Evolutionary conservation across 2,888 invertebrate species (phyloP), one percentile per base, ranked within the genome.

Genomic region (Drosophila conformis): DNA sequence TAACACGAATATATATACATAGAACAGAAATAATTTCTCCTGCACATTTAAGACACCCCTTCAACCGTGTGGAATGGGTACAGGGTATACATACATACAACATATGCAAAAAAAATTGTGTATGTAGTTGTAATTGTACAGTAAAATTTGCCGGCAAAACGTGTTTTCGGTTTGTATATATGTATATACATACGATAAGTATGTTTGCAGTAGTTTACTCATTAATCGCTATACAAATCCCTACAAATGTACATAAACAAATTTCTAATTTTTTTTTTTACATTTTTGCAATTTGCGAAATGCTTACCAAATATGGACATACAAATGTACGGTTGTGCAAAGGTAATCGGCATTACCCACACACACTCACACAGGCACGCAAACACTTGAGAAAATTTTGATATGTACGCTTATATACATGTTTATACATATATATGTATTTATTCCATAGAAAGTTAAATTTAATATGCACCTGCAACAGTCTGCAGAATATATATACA

Each of bases 71-170:
- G 3, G 5, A 57, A 38, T 40, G 11, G 10, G 5, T 31, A 31
- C 40, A 42, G 57, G 57, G 57, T 31, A 57, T 57, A 31, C 57
- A 40, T 29, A 56, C 38, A 54, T 33, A 54, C 36, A 56, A 51
- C 31, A n/a, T 18, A 40, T 52, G 51, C 51, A 58, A 35, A 33
- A 57, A 29, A 58, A 42, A n/a, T 21, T 25, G 57, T 57, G 18
- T 42, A 6, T 57, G 57, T 57, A 31, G 57, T 46, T 46, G 46
- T 46, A 59, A 59, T 48, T 59, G 48, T 59, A 59, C 58, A 48
- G 57, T 31, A 57, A 57, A 57, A 57, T 57, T 57, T 31, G 42
- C 57, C 57, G 57, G 57, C 42, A 57, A 57, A 57, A 57, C 57
- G 57, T 57, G 57, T 57, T 57, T 21, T 21, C 11, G 4, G 15